phyloP scores from a whole-genome alignment of 2,797 vertebrate species.

The Masticophis lateralis region DNA sequence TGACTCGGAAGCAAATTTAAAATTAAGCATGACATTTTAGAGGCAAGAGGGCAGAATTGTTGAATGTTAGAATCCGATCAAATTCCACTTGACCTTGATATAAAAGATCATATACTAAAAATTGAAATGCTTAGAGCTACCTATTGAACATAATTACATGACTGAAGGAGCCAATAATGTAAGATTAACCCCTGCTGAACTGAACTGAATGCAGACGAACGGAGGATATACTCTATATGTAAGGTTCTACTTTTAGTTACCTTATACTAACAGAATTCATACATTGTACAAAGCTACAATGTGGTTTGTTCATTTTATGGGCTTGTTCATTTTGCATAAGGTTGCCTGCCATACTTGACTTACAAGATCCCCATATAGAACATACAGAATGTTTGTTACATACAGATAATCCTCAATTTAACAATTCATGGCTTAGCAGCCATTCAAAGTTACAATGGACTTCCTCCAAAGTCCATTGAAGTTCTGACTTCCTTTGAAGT shows the following conservation, averaged over 20 bases:
- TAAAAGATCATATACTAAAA: neutral
- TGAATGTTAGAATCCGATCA: neutral
- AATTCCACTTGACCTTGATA: neutral
- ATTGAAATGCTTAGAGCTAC: too few relatives aligned
- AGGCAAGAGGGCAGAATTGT: neutral
- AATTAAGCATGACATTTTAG: neutral
- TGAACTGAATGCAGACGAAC: neutral
- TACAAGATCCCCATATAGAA: neutral
- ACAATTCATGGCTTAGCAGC: neutral
- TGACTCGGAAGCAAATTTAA: neutral
- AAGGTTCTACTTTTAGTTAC: neutral
- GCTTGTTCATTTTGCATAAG: neutral
- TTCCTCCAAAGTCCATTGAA: neutral
- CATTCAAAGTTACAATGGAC: neutral
- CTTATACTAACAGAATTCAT: neutral
- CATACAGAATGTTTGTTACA: neutral
- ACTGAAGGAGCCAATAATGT: neutral
- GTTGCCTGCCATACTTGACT: neutral
- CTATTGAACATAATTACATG: neutral
- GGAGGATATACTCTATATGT: neutral
- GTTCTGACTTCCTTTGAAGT: neutral
- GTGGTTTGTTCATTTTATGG: neutral
- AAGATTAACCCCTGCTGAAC: too few relatives aligned
- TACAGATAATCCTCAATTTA: neutral
- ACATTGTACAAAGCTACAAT: neutral